phyloP scores from a whole-genome alignment of 2,888 invertebrate species.

The Drosophila barbarae region DNA sequence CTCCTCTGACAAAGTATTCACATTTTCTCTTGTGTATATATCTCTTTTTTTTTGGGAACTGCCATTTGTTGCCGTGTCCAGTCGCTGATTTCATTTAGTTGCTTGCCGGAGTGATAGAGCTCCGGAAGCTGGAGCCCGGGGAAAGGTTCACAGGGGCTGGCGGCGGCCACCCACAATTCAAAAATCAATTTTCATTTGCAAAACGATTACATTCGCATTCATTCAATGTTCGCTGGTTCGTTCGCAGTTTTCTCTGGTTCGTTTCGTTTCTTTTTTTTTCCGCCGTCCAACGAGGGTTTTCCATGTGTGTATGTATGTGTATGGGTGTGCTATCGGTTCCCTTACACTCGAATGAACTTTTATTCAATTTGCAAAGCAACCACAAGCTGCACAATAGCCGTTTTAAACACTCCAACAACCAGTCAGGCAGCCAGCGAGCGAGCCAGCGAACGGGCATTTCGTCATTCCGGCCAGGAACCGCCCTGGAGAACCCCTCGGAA shows the following conservation, averaged over 20 bases:
- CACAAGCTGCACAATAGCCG: constrained; percentile 76
- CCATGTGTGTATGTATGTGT: constrained; percentile 38
- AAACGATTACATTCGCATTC: constrained; percentile 75
- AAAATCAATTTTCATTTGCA: constrained; percentile 77
- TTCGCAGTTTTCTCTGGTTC: constrained; percentile 47
- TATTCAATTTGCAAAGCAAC: constrained; percentile 77
- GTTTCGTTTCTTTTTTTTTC: constrained; percentile 14
- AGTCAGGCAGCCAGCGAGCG: constrained; percentile 41
- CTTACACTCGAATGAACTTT: constrained; percentile 76
- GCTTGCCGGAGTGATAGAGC: constrained; percentile 49
- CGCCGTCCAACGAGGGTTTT: constrained; percentile 33
- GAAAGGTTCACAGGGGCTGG: constrained; percentile 19
- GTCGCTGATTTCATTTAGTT: constrained; percentile 70
- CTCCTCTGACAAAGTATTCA: background rate
- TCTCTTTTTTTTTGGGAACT: constrained; percentile 21
- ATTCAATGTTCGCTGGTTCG: constrained; percentile 72
- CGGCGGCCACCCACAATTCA: constrained; percentile 62
- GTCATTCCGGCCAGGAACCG: constrained; percentile 52
- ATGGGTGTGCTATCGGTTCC: constrained; percentile 69
- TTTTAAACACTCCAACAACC: constrained; percentile 67
- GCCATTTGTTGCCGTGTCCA: constrained; percentile 35
- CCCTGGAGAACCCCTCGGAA: constrained; percentile 8
- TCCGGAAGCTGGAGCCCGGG: constrained; percentile 32
- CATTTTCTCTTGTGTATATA: constrained; percentile 14
- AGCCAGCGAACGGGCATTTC: constrained; percentile 62